Base-by-base conservation (phyloP, 1,140 invertebrate species). In the Drosophila leontia region DNA sequence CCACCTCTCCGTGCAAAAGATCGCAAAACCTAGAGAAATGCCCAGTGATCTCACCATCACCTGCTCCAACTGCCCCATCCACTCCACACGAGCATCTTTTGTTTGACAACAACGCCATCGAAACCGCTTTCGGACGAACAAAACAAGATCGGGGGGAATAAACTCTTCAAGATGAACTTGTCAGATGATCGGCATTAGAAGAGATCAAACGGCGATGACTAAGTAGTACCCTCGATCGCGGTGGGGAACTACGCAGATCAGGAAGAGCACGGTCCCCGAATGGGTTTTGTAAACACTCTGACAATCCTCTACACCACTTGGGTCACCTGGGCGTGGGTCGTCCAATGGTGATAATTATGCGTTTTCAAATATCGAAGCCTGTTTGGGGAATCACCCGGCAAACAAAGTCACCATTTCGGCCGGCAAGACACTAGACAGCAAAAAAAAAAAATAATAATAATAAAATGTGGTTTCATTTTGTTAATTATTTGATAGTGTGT, bases 121-220 rank as follows among this genome's bases (percentile, higher is more conserved):
- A 83, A 88, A 86, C 83, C 71, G 83, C 83, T 88, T 83, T 65
- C 29, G 9, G 58, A 37, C 48, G 29, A 65, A 45, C 58, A 48
- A 76, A 63, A 58, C 60, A 23, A 76, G 48, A 48, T n/a, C 53
- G 35, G 44, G 87, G 87, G 65, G 83, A 91, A 91, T 91, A 91
- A 91, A 91, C 87, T 91, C 81, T 84, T 87, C 87, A 91, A 91
- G 87, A 78, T 87, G 53, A 91, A 83, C 87, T 76, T 75, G 80
- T 91, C 74, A 78, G 65, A 71, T 81, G 65, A 78, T 67, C 79
- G 85, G 67, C 71, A 72, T 74, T 64, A 55, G 68, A 51, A 45
- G 32, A 68, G 55, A 60, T 53, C 35, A 60, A 12, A 37, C 26
- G 32, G 37, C 13, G 44, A 32, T 11, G 57, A 51, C 29, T 50